Evolutionary conservation across 1,140 invertebrate genomes (phyloP).

Genomic region (Hirudo medicinalis): DNA sequence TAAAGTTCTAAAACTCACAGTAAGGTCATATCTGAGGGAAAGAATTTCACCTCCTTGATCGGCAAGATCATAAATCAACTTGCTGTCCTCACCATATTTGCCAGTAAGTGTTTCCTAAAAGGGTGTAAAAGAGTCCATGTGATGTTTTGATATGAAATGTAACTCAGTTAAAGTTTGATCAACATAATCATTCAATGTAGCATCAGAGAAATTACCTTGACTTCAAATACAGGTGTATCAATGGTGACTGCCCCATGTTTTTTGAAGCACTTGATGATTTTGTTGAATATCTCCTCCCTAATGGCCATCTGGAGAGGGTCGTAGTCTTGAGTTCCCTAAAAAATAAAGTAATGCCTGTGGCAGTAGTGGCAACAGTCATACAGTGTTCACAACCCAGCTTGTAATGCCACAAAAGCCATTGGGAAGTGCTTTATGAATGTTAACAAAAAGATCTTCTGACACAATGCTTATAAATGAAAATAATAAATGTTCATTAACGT

Average conservation of each 20-base stretch:
- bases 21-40: conserved; percentile 47
- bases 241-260: conserved; percentile 95
- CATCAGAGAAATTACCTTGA: conserved; percentile 56
- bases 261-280: conserved; percentile 81
- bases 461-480: too few relatives aligned
- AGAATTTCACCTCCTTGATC: conserved; percentile 90
- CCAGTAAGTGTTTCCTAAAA: conserved; percentile 86
- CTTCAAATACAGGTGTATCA: conserved; percentile 96
- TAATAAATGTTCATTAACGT: too few relatives aligned
- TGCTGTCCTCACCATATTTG: conserved; percentile 99
- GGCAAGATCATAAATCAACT: conserved; percentile 92
- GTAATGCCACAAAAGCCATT: too few relatives aligned
- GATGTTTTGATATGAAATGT: too few relatives aligned
- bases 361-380: too few relatives aligned
- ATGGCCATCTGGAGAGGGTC: conserved; percentile 85
- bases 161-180: too few relatives aligned
- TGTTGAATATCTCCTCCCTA: conserved; percentile 71
- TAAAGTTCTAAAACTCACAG: conserved; percentile 31
- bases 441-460: too few relatives aligned
- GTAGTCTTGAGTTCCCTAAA: conserved; percentile 84
- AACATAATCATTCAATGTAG: too few relatives aligned
- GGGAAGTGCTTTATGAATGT: too few relatives aligned
- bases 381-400: too few relatives aligned
- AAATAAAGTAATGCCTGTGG: too few relatives aligned
- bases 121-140: not conserved